Base-by-base conservation (phyloP, 2,888 invertebrate genomes). In the Caenorhabditis drosophilae region DNA sequence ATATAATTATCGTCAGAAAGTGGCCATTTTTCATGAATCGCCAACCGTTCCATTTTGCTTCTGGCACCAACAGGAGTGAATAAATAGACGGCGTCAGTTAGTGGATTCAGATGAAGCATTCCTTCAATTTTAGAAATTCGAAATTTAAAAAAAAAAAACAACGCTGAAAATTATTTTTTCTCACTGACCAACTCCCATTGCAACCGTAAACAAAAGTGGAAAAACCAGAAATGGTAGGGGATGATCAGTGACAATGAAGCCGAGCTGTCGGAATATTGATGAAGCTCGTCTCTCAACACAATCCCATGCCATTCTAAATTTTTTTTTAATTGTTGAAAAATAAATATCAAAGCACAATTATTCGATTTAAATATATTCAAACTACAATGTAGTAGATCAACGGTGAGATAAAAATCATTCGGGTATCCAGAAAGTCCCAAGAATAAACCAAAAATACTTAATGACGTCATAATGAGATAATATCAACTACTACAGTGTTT, bases 11-110 rank as follows among this genome's bases (percentile, higher is more conserved):
- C 77, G 41, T 79, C 74, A 44, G 73, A 63, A n/a, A 82, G 59
- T 34, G 83, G 83, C 83, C 83, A 83, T 44, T 80, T 76, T 47
- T 83, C 81, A 59, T 84, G 81, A 36, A 83, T 77, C 27, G 75
- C 61, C 58, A 79, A 72, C 22, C 78, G 54, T 50, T 81, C 81
- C 62, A 74, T 68, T 56, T 82, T 82, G 35, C 78, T 75, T 41
- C 67, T 72, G 7, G 80, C 79, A 16, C 73, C 66, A 22, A 61
- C 41, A 2, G 83, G 83, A 18, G 83, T 83, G 76, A 81, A 83
- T 23, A 83, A 71, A 57, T 83, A 83, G 46, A 79, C 73, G 52
- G 82, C 82, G 57, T 75, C 73, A 22, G 79, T 78, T 25, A 81
- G 58, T 20, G 78, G 70, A 53, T 82, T 70, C 62, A 81, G 47